Conservation (phyloP, 2,113 vertebrate species). For the Bufo bufo region DNA sequence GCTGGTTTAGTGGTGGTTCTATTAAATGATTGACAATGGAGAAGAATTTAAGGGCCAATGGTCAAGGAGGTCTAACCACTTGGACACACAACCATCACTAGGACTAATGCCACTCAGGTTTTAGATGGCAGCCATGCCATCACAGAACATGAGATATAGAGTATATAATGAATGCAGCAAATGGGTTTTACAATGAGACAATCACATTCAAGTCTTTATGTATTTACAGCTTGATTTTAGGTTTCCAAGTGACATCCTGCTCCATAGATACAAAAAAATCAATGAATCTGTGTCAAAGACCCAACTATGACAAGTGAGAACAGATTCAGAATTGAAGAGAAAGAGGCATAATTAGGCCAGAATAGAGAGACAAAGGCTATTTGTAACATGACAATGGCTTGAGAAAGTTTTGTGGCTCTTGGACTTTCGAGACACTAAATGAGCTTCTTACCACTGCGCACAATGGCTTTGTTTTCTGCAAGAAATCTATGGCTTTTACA, state of each 20-base stretch:
- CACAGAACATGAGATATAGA: too few relatives aligned
- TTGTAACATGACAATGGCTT: slow-evolving; percentile 19
- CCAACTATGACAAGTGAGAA: background rate
- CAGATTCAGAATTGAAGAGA: background rate
- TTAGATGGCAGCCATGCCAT: too few relatives aligned
- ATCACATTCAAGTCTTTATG: background rate
- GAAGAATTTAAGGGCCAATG: too few relatives aligned
- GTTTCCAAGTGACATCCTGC: too few relatives aligned
- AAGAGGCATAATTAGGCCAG: background rate
- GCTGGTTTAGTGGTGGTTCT: too few relatives aligned
- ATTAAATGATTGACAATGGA: too few relatives aligned
- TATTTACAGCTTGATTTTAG: background rate
- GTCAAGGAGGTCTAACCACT: too few relatives aligned
- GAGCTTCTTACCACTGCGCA: background rate
- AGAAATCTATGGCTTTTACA: background rate
- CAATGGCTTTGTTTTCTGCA: slow-evolving; percentile 32
- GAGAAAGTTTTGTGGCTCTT: background rate
- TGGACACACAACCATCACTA: too few relatives aligned
- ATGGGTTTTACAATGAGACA: background rate
- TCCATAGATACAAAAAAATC: background rate
- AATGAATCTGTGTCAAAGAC: background rate
- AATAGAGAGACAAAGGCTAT: background rate
- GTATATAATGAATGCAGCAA: too few relatives aligned
- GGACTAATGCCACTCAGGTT: too few relatives aligned
- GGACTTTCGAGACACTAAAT: background rate